phyloP scores from a whole-genome alignment of 2,113 vertebrate species.

The Hoplias malabaricus region DNA sequence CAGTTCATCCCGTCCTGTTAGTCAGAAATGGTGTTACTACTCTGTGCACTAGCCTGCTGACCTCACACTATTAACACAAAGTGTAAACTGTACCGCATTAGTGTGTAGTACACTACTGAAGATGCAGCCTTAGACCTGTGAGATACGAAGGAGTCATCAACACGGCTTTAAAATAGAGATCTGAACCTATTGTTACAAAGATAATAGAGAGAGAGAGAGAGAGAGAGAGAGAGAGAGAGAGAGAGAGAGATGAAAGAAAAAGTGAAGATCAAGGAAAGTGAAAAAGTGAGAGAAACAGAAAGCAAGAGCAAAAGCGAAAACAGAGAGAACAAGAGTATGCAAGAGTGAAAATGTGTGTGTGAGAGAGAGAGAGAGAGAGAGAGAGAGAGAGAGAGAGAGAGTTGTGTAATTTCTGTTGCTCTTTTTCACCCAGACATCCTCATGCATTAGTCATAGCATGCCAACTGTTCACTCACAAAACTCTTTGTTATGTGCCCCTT shows the following conservation, averaged over 20 bases:
- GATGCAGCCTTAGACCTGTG: too few relatives aligned
- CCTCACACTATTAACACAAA: too few relatives aligned
- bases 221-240: neutral
- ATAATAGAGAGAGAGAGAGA: neutral
- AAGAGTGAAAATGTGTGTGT: neutral
- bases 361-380: constrained; percentile 10
- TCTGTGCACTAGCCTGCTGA: too few relatives aligned
- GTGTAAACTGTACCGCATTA: too few relatives aligned
- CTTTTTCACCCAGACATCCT: constrained; percentile 12
- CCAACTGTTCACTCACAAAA: constrained; percentile 52
- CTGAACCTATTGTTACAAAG: too few relatives aligned
- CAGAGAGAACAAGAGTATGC: neutral
- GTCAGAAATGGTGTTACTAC: too few relatives aligned
- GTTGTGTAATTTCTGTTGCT: constrained; percentile 13
- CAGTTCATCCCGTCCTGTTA: too few relatives aligned
- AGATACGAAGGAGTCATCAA: too few relatives aligned
- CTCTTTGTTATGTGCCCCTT: constrained; percentile 38
- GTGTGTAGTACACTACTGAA: too few relatives aligned
- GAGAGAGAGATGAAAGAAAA: neutral
- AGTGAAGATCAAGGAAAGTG: neutral
- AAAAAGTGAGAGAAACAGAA: neutral
- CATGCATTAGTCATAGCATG: constrained; percentile 53
- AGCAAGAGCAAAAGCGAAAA: neutral
- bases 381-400: neutral
- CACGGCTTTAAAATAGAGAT: too few relatives aligned